phyloP scores from a whole-genome alignment of 2,797 vertebrate species.

The Phalloptychus januarius region DNA sequence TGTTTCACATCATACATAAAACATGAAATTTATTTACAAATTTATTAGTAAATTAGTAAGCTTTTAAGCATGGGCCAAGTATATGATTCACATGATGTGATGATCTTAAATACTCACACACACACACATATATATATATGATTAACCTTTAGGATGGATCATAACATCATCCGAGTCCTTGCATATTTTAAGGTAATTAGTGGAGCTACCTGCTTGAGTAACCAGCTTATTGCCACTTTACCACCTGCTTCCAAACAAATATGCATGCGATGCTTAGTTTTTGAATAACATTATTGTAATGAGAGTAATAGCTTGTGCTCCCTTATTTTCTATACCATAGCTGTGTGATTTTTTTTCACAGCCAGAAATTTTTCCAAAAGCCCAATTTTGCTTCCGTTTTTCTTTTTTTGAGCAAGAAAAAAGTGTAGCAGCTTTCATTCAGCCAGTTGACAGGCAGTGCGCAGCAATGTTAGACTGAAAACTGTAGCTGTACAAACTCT shows the following conservation, averaged over 20 bases:
- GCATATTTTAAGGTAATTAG: not conserved
- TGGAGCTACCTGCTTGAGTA: not conserved
- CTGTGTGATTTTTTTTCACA: not conserved
- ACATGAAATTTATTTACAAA: too few relatives aligned
- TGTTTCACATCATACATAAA: not conserved
- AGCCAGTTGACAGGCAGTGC: not conserved
- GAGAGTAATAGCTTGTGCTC: not conserved
- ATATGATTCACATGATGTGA: not conserved
- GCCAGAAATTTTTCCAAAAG: not conserved
- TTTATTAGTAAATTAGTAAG: not conserved
- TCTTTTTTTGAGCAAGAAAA: not conserved
- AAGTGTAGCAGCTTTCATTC: not conserved
- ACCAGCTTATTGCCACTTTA: not conserved
- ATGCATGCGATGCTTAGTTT: not conserved
- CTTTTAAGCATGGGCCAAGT: not conserved
- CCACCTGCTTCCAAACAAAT: not conserved
- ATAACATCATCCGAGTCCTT: not conserved
- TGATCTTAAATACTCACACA: not conserved
- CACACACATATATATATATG: too few relatives aligned
- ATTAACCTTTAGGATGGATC: not conserved
- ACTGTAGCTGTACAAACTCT: not conserved
- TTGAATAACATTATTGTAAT: not conserved
- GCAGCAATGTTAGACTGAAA: not conserved
- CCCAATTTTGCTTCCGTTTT: not conserved
- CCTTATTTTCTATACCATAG: not conserved